Conservation (phyloP, 2,888 invertebrate genomes). For the Noctua fimbriata region DNA sequence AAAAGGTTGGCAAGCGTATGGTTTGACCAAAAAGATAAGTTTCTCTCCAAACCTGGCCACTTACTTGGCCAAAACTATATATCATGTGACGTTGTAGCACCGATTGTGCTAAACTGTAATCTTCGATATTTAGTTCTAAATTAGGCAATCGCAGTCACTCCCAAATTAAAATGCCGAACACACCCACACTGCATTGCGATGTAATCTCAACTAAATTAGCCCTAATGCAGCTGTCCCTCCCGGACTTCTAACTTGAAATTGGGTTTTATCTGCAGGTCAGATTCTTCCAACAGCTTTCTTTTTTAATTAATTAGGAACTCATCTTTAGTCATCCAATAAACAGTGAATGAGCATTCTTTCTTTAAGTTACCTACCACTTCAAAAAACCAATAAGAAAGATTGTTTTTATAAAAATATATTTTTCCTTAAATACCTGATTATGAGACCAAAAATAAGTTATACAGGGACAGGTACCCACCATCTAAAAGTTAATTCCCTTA, state of each 20-base stretch:
- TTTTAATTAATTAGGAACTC: background rate
- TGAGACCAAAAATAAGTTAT: background rate
- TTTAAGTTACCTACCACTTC: background rate
- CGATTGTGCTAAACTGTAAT: too few species aligned
- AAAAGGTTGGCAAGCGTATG: background rate
- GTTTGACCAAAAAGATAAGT: background rate
- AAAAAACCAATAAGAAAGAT: background rate
- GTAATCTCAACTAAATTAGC: constrained; percentile 47
- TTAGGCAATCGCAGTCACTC: constrained; percentile 3
- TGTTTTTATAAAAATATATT: rapidly evolving
- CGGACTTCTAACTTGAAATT: constrained; percentile 35
- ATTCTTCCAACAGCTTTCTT: background rate
- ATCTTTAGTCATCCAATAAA: background rate
- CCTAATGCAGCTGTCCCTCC: constrained; percentile 36
- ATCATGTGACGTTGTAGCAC: too few species aligned
- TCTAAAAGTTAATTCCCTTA: background rate
- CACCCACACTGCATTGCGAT: constrained; percentile 35
- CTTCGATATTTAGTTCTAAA: constrained; percentile 7
- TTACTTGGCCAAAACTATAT: too few species aligned
- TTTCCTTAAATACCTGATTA: background rate
- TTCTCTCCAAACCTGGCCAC: too few species aligned
- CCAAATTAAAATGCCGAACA: constrained; percentile 46
- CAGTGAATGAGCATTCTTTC: background rate
- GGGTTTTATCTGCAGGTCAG: constrained; percentile 28
- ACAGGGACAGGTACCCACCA: background rate